Evolutionary conservation across 64 coral and sea anemone species (phyloP), one percentile per base, ranked within the genome.

Genomic region (Exaiptasia diaphana): DNA sequence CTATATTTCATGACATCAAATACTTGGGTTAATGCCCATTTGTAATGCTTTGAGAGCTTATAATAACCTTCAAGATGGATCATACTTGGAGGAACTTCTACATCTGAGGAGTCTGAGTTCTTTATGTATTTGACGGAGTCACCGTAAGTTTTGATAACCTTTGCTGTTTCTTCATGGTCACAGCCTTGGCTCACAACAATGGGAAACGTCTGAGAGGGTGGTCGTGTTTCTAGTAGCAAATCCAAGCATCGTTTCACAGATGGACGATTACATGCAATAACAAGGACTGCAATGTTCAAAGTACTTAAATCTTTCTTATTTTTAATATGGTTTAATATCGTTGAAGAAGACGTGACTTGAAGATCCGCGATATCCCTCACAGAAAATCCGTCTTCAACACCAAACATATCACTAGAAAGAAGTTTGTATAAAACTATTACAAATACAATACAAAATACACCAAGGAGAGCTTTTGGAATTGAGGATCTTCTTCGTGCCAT

Each of bases 111-210:
- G 64, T 91, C 78, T 74, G 88, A 88, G 29, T 87, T 88, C 50
- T 64, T 82, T 18, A 97, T 91, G 24, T 37, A 68, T 71, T 91
- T 58, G 31, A 97, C 8, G 3, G 63, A 63, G 28, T 64, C 48
- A 31, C 54, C 83, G 71, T 87, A 97, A 29, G 49, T 67, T 53
- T 34, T 24, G 31, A 97, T 88, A 18, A 68, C 77, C 23, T 56
- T 28, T 17, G 74, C 55, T 59, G 93, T 91, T 78, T 72, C 88
- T 58, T 73, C 30, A 34, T 97, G 83, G 4, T 77, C 78, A 44
- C 93, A 97, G 18, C 91, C 93, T 50, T 97, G 93, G 49, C 93
- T 97, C 10, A 97, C 93, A 64, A 97, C 44, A 22, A 97, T 87
- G 3, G 93, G 93, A 44, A 97, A 97, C 15, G 6, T 83, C 28